phyloP scores from a whole-genome alignment of 2,888 invertebrate genomes.

The Zhuqinia jingwanae region DNA sequence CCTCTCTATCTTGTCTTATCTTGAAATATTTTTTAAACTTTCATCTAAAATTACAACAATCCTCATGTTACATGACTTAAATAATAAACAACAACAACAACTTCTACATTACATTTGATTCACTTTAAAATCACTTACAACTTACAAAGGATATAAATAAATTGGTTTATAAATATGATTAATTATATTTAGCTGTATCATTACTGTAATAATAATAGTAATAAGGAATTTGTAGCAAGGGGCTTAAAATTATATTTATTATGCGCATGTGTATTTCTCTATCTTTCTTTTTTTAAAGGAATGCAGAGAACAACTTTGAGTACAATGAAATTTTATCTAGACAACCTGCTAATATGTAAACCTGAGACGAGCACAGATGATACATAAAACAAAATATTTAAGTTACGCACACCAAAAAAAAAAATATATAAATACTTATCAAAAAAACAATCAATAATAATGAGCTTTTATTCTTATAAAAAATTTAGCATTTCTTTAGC shows the following conservation, averaged over 20 bases:
- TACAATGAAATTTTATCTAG: slow-evolving; percentile 30
- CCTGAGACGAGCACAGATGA: too few relatives aligned
- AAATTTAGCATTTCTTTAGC: too few relatives aligned
- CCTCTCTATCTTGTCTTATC: too few relatives aligned
- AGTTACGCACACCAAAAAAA: background rate
- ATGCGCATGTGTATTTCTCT: background rate
- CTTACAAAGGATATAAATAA: background rate
- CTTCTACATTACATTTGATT: background rate
- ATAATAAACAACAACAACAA: background rate
- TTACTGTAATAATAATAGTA: background rate
- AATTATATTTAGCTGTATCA: background rate
- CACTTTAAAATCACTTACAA: too few relatives aligned
- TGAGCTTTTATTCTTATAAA: background rate
- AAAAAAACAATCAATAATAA: background rate
- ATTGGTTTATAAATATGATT: background rate
- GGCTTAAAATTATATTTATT: background rate
- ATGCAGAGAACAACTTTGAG: slow-evolving; percentile 24
- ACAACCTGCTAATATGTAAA: too few relatives aligned
- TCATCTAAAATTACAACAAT: too few relatives aligned
- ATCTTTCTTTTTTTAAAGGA: too few relatives aligned
- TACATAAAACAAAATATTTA: background rate
- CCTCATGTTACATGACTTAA: too few relatives aligned
- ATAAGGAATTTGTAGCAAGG: background rate
- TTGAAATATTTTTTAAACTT: too few relatives aligned
- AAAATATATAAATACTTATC: background rate